phyloP scores from a whole-genome alignment of 2,888 invertebrate species.

The Aspidapion aeneum region DNA sequence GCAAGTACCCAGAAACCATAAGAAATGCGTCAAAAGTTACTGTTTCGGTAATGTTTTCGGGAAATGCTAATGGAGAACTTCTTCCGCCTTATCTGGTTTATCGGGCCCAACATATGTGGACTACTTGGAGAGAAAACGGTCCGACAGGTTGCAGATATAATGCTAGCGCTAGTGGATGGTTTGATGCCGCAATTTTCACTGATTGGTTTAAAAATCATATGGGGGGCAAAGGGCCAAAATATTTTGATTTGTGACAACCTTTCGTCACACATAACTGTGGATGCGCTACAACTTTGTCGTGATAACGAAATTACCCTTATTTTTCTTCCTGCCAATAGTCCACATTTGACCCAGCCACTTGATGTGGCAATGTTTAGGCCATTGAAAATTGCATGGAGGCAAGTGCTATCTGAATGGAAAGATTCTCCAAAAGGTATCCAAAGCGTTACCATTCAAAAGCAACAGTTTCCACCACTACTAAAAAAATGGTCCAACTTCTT shows the following conservation, averaged over 20 bases:
- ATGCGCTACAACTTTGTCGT: conserved; percentile 4
- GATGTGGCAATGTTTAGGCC: too few species aligned
- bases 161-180: too few species aligned
- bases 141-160: too few species aligned
- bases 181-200: conserved; percentile 18
- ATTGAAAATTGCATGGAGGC: conserved; percentile 8
- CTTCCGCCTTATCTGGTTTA: conserved; percentile 24
- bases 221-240: conserved; percentile 18
- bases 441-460: conserved; percentile 4
- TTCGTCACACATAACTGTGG: conserved; percentile 7
- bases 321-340: too few species aligned
- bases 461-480: background rate
- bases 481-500: conserved; percentile 12
- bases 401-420: conserved; percentile 7
- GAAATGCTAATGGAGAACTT: conserved; percentile 21
- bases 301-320: conserved; percentile 4
- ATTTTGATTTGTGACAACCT: conserved; percentile 14
- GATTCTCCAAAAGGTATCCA: conserved; percentile 8
- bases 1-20: too few species aligned
- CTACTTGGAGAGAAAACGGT: too few species aligned
- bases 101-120: conserved; percentile 23
- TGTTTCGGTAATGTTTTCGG: conserved; percentile 26
- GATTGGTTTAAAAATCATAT: conserved; percentile 24
- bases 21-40: too few species aligned
- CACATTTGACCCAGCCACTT: too few species aligned